Conservation (phyloP, 2,888 invertebrate species). For the Lottia scabra region DNA sequence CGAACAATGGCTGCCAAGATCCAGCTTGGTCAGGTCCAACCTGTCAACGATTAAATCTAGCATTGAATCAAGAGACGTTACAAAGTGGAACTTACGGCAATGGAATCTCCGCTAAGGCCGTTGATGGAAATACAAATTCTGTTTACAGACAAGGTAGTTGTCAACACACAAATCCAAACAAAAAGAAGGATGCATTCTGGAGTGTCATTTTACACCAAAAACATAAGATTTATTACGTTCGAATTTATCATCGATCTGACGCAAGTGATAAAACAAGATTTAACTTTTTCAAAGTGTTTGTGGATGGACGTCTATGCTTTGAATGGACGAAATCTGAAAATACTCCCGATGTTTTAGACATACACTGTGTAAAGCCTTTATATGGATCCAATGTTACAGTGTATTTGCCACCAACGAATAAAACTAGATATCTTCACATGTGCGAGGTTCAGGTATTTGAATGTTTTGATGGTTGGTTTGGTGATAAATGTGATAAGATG, state of each 20-base stretch:
- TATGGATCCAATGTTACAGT: neutral
- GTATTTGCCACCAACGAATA: neutral
- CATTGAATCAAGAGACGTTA: neutral
- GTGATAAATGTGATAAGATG: neutral
- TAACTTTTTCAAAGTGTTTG: neutral
- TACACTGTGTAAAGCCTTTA: neutral
- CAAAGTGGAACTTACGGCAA: neutral
- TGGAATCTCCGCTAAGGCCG: neutral
- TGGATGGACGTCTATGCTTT: constrained; percentile 4
- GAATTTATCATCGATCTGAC: neutral
- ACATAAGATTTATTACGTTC: neutral
- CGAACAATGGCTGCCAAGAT: neutral
- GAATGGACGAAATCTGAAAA: neutral
- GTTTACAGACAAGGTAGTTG: neutral
- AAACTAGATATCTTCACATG: neutral
- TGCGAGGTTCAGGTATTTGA: neutral
- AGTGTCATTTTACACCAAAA: neutral
- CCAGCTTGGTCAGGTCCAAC: neutral
- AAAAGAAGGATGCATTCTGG: neutral
- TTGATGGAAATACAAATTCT: neutral
- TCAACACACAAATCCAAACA: neutral
- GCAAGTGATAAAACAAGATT: neutral
- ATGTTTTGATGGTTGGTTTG: neutral
- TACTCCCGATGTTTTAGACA: neutral
- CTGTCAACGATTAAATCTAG: neutral